A percentile compares a stretch with the other conserved stretches of the same genome.
phyloP scores from a whole-genome alignment of 1,140 invertebrate genomes.

The Harlomillsia oculata region DNA sequence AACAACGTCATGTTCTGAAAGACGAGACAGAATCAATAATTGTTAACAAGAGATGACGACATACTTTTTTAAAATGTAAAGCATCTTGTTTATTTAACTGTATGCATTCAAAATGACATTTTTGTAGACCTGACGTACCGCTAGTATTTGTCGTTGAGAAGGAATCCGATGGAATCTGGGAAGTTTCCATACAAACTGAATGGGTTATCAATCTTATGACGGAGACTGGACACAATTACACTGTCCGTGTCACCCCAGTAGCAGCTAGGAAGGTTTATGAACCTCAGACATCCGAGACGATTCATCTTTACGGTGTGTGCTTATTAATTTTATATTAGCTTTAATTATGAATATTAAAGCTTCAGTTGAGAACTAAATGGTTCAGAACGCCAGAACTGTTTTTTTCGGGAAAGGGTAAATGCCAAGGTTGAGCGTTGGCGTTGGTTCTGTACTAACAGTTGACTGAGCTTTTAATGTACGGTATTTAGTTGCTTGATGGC shows the following conservation, averaged over 20 bases:
- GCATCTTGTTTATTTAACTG: too few species aligned
- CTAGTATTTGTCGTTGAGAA: slow-evolving; percentile 5
- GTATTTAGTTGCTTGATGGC: background rate
- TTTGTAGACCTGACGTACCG: background rate
- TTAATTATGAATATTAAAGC: background rate
- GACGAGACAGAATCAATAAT: too few species aligned
- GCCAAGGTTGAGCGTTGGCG: background rate
- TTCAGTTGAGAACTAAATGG: background rate
- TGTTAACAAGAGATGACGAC: too few species aligned
- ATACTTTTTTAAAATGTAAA: too few species aligned
- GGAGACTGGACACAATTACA: background rate
- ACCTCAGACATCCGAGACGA: background rate
- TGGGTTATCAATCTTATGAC: background rate
- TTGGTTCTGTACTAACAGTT: background rate
- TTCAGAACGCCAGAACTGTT: background rate
- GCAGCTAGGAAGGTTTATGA: background rate
- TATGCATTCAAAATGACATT: too few species aligned
- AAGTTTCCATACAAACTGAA: background rate
- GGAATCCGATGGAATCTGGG: slow-evolving; percentile 2
- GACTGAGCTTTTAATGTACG: background rate
- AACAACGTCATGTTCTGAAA: too few species aligned
- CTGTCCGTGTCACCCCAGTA: background rate
- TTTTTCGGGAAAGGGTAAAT: too few species aligned
- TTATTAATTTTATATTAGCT: background rate
- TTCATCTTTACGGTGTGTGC: background rate